Conservation (phyloP, 1,140 invertebrate species). For the Matsumurasca onukii region DNA sequence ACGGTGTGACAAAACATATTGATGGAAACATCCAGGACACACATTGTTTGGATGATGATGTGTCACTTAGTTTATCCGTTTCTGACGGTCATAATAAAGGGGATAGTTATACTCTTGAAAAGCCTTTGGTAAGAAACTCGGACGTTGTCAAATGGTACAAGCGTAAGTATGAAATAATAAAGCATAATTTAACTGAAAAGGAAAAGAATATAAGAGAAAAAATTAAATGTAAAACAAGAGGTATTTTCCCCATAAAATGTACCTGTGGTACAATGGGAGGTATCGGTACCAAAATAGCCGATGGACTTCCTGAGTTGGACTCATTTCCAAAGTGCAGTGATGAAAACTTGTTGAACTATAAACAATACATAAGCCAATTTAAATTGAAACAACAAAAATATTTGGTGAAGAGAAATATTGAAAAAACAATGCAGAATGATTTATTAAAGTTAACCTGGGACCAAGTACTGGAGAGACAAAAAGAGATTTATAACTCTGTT, state of each 20-base stretch:
- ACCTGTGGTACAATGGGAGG: neutral
- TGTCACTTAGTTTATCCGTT: too few relatives aligned
- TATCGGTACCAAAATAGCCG: neutral
- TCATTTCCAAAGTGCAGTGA: neutral
- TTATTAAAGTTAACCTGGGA: conserved; percentile 48
- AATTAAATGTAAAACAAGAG: neutral
- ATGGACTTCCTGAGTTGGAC: conserved; percentile 10
- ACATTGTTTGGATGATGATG: too few relatives aligned
- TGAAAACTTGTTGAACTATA: neutral
- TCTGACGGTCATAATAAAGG: too few relatives aligned
- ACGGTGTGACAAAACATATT: conserved; percentile 54
- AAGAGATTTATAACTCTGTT: conserved; percentile 51
- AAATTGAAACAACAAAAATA: conserved; percentile 42
- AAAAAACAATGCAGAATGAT: conserved; percentile 44
- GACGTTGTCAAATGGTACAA: conserved; percentile 56
- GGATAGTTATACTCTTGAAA: conserved; percentile 45
- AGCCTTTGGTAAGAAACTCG: conserved; percentile 50
- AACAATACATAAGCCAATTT: conserved; percentile 31
- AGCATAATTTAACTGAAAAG: conserved; percentile 46
- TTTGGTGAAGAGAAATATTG: conserved; percentile 37
- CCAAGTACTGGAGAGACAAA: conserved; percentile 49
- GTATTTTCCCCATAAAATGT: neutral
- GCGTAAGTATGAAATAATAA: conserved; percentile 50
- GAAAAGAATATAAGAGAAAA: conserved; percentile 43
- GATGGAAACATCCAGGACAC: conserved; percentile 50